Conservation (phyloP, 2,797 vertebrate species). For the Micropoecilia bifurca region DNA sequence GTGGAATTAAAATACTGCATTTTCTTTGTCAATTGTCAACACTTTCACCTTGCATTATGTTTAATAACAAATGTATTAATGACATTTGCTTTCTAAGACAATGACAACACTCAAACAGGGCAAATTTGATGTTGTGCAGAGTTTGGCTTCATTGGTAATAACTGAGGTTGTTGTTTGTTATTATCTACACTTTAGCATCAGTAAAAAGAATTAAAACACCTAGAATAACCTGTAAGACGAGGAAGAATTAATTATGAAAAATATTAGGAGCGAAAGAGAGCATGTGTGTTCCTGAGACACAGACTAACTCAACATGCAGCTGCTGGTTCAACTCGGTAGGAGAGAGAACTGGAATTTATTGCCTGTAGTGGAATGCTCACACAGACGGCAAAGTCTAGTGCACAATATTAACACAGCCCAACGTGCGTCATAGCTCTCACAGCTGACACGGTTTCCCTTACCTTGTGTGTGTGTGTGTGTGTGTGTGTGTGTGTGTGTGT, state of each 20-base stretch:
- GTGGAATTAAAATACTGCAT: no score
- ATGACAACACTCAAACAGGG: no score
- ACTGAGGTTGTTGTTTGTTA: background rate
- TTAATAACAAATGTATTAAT: no score
- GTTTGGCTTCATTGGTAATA: background rate
- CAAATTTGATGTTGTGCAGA: background rate
- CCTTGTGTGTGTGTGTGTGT: background rate
- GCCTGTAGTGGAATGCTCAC: constrained; percentile 81
- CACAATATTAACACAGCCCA: constrained; percentile 82
- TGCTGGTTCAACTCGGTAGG: constrained; percentile 70
- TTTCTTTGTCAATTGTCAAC: no score
- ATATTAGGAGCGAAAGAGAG: background rate
- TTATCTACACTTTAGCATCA: background rate
- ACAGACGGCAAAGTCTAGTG: constrained; percentile 79
- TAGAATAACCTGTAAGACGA: background rate
- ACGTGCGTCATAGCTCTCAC: constrained; percentile 83
- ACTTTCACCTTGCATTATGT: no score
- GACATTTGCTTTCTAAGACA: no score
- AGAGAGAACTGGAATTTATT: constrained; percentile 69
- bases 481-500: background rate
- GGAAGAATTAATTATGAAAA: background rate
- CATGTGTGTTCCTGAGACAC: constrained; percentile 2
- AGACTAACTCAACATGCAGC: constrained; percentile 63
- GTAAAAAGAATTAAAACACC: background rate
- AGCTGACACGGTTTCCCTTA: constrained; percentile 71